A percentile compares a stretch with the other conserved stretches of the same genome.
phyloP scores from a whole-genome alignment of 2,797 vertebrate genomes.

The Oryzias dopingdopingensis region DNA sequence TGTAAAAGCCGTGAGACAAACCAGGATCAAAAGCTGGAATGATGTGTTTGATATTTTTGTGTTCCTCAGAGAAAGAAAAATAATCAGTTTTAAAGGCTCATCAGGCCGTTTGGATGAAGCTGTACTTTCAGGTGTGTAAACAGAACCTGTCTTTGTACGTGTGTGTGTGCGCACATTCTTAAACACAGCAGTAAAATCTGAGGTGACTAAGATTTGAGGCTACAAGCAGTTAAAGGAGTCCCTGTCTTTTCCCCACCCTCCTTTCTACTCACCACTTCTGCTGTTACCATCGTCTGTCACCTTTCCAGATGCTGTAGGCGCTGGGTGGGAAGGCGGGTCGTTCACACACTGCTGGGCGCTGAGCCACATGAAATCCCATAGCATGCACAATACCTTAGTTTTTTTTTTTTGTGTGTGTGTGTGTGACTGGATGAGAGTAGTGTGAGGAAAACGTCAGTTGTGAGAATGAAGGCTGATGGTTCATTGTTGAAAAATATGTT shows the following conservation, averaged over 20 bases:
- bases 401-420: slow-evolving; percentile 15
- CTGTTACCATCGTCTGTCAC: slow-evolving; percentile 58
- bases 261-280: not conserved
- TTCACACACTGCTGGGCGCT: slow-evolving; percentile 36
- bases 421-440: slow-evolving; percentile 31
- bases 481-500: too few species aligned
- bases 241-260: slow-evolving; percentile 18
- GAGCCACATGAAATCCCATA: slow-evolving; percentile 43
- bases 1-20: slow-evolving; percentile 22
- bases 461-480: slow-evolving; percentile 20
- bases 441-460: slow-evolving; percentile 23
- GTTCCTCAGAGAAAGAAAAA: slow-evolving; percentile 9
- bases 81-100: slow-evolving; percentile 17
- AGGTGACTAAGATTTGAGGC: slow-evolving; percentile 51
- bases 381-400: slow-evolving; percentile 37
- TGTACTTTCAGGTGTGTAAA: slow-evolving; percentile 33
- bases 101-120: slow-evolving; percentile 17
- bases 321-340: slow-evolving; percentile 13
- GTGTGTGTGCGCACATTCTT: not conserved
- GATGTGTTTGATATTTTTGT: slow-evolving; percentile 48
- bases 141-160: slow-evolving; percentile 6
- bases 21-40: slow-evolving; percentile 52
- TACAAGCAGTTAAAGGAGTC: slow-evolving; percentile 23
- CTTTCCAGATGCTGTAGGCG: slow-evolving; percentile 46
- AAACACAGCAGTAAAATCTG: slow-evolving; percentile 11